Evolutionary conservation across 1,140 invertebrate genomes (phyloP).

Genomic region (Brachionus paranguensis): DNA sequence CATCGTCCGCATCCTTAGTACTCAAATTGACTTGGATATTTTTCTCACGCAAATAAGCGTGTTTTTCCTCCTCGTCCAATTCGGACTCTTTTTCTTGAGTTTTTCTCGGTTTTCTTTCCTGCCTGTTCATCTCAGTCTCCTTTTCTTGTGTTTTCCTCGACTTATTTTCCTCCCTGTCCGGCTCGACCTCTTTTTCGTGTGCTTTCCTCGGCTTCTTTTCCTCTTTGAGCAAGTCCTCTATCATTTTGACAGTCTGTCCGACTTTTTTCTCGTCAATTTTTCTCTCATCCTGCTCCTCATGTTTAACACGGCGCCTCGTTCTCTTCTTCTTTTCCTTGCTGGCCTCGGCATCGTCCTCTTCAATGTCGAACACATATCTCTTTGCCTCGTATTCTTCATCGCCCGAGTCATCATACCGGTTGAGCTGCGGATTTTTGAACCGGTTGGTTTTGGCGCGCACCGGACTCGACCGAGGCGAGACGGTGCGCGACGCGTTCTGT

Average conservation of each 20-base stretch:
- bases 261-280: conserved; percentile 38
- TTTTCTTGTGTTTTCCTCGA: not conserved
- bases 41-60: not conserved
- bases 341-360: not conserved
- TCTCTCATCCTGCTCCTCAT: not conserved
- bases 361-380: conserved; percentile 35
- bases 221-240: conserved; percentile 22
- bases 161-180: not conserved
- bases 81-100: not conserved
- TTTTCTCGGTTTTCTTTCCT: not conserved
- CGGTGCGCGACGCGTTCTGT: not conserved
- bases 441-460: not conserved
- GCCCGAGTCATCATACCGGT: not conserved
- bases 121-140: not conserved
- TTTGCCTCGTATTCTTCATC: conserved; percentile 29
- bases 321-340: not conserved
- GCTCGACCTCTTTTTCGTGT: not conserved
- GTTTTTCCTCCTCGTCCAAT: not conserved
- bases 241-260: conserved; percentile 18
- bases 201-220: not conserved
- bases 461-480: not conserved
- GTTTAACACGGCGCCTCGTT: not conserved
- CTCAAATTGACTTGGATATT: conserved; percentile 29
- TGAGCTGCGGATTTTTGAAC: conserved; percentile 12
- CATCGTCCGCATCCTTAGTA: not conserved